Base-by-base conservation (phyloP, 1,140 invertebrate genomes). In the Conus ventricosus region DNA sequence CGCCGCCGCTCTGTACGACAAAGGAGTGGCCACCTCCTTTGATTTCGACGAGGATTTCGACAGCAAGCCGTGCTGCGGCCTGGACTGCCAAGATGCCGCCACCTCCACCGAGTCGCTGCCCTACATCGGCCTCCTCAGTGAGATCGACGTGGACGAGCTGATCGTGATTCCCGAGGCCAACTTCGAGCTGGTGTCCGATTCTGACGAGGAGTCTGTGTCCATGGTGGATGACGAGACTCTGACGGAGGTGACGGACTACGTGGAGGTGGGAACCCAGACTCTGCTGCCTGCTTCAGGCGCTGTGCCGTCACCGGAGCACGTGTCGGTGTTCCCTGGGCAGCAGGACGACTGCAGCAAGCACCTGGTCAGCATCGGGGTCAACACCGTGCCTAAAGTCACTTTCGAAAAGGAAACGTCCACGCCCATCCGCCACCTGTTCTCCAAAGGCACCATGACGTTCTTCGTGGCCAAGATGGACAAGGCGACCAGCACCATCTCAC, bases 31-130 rank as follows among this genome's bases (percentile, higher is more conserved):
- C 71, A 93, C 93, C 1, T 92, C 93, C 5, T 90, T 88, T 39
- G 92, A 93, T 80, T 86, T 88, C 39, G 90, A 92, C 27, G 80
- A 81, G 67, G 75, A 89, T 51, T 88, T 84, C 51, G 54, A 84
- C 6, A 13, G 55, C 51, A 67, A 20, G 85, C 60, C 57, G 86
- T 90, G 88, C 80, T 78, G 76, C 78, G 89, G 60, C 63, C 87
- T 82, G 67, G 87, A 90, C n/a, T 91, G 39, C 83, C 87, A 88
- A 80, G 94, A 94, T 85, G 92, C 91, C 75, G 92, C 93, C 17
- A 94, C 94, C 20, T 93, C 93, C 39, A 94, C 94, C 13, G 94
- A 94, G 90, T 93, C 93, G n/a, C 88, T 93, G 39, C 93, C 93
- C 2, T 93, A 93, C 82, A 94, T 94, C 51, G 94, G 94, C 25